phyloP scores from a whole-genome alignment of 2,888 invertebrate genomes.

The Phengaris alcon region DNA sequence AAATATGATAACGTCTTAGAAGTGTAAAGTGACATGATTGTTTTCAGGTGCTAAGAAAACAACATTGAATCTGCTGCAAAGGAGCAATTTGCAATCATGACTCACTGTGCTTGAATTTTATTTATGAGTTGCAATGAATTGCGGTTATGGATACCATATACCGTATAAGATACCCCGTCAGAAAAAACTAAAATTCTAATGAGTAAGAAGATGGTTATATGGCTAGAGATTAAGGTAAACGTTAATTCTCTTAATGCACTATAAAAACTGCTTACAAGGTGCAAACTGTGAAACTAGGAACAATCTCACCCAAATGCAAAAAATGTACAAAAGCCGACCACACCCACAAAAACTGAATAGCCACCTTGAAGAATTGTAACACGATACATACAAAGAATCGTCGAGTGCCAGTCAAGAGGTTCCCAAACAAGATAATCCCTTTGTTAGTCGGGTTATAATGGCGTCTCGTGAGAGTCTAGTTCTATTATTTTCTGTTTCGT shows the following conservation, averaged over 20 bases:
- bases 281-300: slow-evolving; percentile 37
- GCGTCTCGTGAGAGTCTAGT: slow-evolving; percentile 64
- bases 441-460: slow-evolving; percentile 72
- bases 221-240: background rate
- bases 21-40: slow-evolving; percentile 24
- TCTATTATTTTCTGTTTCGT: slow-evolving; percentile 71
- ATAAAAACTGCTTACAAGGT: slow-evolving; percentile 36
- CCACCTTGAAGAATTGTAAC: slow-evolving; percentile 65
- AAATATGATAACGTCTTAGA: slow-evolving; percentile 36
- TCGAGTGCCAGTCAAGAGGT: slow-evolving; percentile 74
- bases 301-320: slow-evolving; percentile 34
- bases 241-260: slow-evolving; percentile 32
- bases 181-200: background rate
- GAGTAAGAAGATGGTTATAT: background rate
- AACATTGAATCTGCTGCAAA: background rate
- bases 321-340: slow-evolving; percentile 36
- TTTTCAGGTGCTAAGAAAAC: slow-evolving; percentile 30
- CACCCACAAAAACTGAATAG: slow-evolving; percentile 60
- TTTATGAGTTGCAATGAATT: too few relatives aligned
- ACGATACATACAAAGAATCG: slow-evolving; percentile 65
- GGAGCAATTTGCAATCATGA: background rate
- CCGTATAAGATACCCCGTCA: too few relatives aligned
- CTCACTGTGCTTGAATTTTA: background rate
- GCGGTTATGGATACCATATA: too few relatives aligned
- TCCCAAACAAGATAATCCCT: slow-evolving; percentile 77